phyloP scores from a whole-genome alignment of 2,797 vertebrate genomes.

The Morus bassanus region DNA sequence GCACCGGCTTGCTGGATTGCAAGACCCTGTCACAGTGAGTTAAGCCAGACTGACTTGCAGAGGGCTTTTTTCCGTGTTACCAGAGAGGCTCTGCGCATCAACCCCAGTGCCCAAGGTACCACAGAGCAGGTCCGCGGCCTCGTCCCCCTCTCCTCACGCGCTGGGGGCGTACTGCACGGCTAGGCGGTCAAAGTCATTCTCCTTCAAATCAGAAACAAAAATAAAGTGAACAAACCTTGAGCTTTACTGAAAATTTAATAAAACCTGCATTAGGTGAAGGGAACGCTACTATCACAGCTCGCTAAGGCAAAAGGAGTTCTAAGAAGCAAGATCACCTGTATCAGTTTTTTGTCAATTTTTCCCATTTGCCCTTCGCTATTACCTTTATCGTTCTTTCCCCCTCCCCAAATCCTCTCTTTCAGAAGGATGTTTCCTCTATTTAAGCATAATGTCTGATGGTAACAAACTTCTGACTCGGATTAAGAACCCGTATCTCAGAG shows the following conservation, averaged over 20 bases:
- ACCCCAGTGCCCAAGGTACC: not conserved
- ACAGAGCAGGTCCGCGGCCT: not conserved
- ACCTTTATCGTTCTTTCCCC: not conserved
- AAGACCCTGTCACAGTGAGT: not conserved
- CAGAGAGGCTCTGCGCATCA: not conserved
- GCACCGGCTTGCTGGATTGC: not conserved
- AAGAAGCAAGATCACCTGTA: not conserved
- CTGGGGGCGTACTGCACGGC: constrained; percentile 87
- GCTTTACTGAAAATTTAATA: accelerated
- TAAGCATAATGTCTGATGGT: not conserved
- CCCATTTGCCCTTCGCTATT: not conserved
- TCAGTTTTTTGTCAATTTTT: no score
- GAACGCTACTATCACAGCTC: not conserved
- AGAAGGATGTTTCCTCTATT: not conserved
- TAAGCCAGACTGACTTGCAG: not conserved
- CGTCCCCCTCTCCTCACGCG: constrained; percentile 49
- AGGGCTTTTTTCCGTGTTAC: not conserved
- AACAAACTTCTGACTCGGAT: not conserved
- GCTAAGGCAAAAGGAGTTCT: accelerated
- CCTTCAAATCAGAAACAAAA: constrained; percentile 72
- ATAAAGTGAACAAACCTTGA: not conserved
- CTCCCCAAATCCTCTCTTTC: no score
- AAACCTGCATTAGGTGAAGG: not conserved
- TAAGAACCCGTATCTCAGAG: accelerated
- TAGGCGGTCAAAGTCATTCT: constrained; percentile 93